Conservation (phyloP, 2,888 invertebrate species). For the Dynastes grantii region DNA sequence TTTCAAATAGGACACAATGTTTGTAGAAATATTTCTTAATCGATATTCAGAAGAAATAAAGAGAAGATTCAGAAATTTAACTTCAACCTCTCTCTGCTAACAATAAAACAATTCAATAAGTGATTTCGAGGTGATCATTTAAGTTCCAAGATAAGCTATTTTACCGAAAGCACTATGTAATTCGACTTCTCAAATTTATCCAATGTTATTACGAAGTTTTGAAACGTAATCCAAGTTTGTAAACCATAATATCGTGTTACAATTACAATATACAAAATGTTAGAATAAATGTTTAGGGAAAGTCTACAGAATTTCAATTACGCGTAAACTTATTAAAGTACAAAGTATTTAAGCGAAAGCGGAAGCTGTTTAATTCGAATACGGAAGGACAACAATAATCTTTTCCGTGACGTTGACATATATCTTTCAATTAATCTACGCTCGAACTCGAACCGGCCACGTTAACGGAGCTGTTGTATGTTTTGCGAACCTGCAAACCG, state of each 20-base stretch:
- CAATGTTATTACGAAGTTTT: neutral
- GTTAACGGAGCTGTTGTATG: neutral
- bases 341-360: neutral
- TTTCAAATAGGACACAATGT: too few relatives aligned
- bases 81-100: too few relatives aligned
- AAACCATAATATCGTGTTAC: conserved; percentile 2
- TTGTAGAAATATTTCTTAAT: too few relatives aligned
- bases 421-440: conserved; percentile 36
- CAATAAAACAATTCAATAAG: too few relatives aligned
- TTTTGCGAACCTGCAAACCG: conserved; percentile 20
- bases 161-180: neutral
- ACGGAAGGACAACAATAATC: neutral
- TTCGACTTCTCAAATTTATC: neutral
- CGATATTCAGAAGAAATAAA: too few relatives aligned
- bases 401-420: neutral
- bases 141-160: too few relatives aligned
- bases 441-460: neutral
- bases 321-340: neutral
- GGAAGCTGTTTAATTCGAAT: conserved; percentile 4
- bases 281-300: neutral
- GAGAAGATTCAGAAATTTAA: too few relatives aligned
- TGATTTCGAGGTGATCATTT: too few relatives aligned
- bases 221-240: conserved; percentile 10
- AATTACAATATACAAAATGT: conserved; percentile 1
- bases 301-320: too few relatives aligned